These are phyloP conservation scores for Phymastichus coffea DNA, from an alignment of 1,140 invertebrate genomes.

Conservation along the genomic window DNA sequence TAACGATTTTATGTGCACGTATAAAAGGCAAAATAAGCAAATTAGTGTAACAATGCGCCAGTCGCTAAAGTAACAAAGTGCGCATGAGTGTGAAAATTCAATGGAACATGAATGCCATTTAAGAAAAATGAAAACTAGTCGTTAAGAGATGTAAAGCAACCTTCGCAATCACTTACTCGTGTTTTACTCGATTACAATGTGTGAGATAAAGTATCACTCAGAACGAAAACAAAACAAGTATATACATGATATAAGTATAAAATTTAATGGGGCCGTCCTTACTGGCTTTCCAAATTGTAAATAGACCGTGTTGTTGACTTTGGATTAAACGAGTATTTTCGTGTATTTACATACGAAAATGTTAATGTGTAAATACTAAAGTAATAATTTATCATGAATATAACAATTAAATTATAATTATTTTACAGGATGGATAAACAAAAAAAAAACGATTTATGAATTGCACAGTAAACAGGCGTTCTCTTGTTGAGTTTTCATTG, in stretches of 20 bases:
- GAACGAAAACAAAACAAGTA: background rate
- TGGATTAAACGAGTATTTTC: slow-evolving; percentile 15
- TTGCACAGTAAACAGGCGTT: slow-evolving; percentile 9
- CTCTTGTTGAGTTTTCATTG: slow-evolving; percentile 24
- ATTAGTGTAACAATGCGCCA: background rate
- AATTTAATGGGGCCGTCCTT: slow-evolving; percentile 1
- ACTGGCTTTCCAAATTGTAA: slow-evolving; percentile 9
- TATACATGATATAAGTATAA: background rate
- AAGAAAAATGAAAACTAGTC: background rate
- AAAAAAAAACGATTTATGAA: background rate
- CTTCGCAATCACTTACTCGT: slow-evolving; percentile 12
- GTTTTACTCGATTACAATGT: slow-evolving; percentile 10
- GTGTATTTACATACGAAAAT: slow-evolving; percentile 11
- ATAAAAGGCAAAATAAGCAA: background rate
- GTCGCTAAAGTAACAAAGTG: no score
- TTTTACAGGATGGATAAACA: background rate
- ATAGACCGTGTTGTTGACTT: slow-evolving; percentile 24
- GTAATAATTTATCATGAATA: slow-evolving; percentile 20
- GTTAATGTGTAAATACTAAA: slow-evolving; percentile 20
- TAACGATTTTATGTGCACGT: background rate
- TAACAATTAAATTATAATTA: slow-evolving; percentile 22
- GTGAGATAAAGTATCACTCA: background rate
- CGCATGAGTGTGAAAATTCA: background rate
- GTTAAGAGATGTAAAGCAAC: slow-evolving; percentile 17
- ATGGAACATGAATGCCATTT: no score